phyloP scores from a whole-genome alignment of 23 tunicate species.

The Halocynthia aurantium region DNA sequence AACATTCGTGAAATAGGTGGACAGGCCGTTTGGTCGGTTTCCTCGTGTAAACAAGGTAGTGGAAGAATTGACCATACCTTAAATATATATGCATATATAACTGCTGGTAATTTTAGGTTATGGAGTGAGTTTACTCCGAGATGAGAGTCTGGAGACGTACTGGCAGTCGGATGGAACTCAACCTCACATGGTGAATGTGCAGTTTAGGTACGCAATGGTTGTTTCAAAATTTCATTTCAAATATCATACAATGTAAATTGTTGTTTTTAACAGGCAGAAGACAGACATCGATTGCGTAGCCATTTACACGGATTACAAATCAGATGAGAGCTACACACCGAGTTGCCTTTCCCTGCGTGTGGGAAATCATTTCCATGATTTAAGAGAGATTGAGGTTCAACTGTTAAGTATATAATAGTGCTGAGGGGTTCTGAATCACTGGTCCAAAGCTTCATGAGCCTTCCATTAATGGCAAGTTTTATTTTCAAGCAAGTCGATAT shows the following conservation, averaged over 20 bases:
- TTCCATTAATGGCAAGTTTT: too few species aligned
- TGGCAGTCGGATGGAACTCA: slow-evolving; percentile 99
- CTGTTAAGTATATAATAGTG: too few species aligned
- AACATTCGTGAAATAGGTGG: slow-evolving; percentile 71
- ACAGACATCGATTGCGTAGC: slow-evolving; percentile 83
- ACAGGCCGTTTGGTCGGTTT: slow-evolving; percentile 95
- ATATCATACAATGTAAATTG: background rate
- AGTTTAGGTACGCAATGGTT: slow-evolving; percentile 59
- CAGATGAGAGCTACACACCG: slow-evolving; percentile 98
- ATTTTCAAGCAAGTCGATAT: slow-evolving; percentile 39
- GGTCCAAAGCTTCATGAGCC: too few species aligned
- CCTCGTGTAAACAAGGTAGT: slow-evolving; percentile 88
- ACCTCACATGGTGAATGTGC: slow-evolving; percentile 96
- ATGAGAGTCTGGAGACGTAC: slow-evolving; percentile 79
- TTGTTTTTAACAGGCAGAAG: slow-evolving; percentile 53
- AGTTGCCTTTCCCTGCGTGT: slow-evolving; percentile 60
- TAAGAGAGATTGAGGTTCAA: slow-evolving; percentile 65
- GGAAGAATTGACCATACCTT: background rate
- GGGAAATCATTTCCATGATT: slow-evolving; percentile 93
- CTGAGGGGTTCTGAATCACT: too few species aligned
- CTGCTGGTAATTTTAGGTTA: slow-evolving; percentile 36
- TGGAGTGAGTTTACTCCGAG: slow-evolving; percentile 79
- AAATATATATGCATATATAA: background rate
- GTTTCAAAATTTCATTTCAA: background rate
- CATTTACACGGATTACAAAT: slow-evolving; percentile 86